These are phyloP conservation scores for Synergus japonicus DNA, from an alignment of 2,888 invertebrate species.

Conservation along the genomic window DNA sequence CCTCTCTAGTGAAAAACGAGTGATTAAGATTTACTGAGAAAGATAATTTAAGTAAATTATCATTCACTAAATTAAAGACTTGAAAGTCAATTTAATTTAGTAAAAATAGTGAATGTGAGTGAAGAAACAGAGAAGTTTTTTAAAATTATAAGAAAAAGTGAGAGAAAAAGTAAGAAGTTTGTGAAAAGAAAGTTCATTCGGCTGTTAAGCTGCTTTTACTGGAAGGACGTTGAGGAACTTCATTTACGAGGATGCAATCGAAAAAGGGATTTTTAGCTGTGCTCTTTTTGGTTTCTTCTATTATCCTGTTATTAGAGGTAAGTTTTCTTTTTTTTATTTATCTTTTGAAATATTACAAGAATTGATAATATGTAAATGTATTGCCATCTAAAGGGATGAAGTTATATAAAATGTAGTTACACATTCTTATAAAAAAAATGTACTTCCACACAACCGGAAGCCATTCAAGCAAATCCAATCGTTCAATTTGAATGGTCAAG, in stretches of 20 bases:
- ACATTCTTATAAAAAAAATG: neutral
- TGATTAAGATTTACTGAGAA: neutral
- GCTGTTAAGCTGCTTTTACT: neutral
- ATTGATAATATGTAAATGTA: no score
- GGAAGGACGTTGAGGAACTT: neutral
- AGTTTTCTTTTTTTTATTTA: neutral
- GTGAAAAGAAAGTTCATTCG: conserved; percentile 8
- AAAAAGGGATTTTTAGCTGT: conserved; percentile 24
- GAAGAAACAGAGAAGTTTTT: conserved; percentile 6
- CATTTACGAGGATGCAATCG: conserved; percentile 1
- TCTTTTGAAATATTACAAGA: no score
- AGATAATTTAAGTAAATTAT: neutral
- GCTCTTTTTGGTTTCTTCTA: conserved; percentile 9
- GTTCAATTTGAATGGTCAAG: conserved; percentile 6
- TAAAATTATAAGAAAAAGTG: neutral
- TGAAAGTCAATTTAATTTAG: neutral
- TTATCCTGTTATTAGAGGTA: conserved; percentile 14
- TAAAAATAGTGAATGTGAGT: neutral
- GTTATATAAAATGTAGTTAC: neutral
- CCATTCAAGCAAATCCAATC: neutral
- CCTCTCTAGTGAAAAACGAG: neutral
- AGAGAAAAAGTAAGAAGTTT: conserved; percentile 16
- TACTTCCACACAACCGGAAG: neutral
- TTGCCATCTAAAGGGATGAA: neutral
- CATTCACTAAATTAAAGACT: neutral